phyloP scores from a whole-genome alignment of 1,140 invertebrate genomes.

The Brachystomella parvula region DNA sequence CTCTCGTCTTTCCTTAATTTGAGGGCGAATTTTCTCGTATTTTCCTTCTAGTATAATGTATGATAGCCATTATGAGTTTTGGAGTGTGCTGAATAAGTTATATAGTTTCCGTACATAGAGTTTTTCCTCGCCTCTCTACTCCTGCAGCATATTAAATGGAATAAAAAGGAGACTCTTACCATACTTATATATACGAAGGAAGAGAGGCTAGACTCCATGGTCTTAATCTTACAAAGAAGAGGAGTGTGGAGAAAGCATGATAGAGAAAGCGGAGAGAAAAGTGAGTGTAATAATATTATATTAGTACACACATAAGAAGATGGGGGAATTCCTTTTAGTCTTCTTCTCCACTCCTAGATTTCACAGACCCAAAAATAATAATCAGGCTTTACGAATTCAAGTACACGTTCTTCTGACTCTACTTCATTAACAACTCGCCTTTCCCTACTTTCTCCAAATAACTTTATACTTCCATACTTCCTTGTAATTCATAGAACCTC shows the following conservation, averaged over 20 bases:
- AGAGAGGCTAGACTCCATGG: background rate
- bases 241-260: background rate
- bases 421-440: slow-evolving; percentile 36
- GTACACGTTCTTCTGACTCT: slow-evolving; percentile 24
- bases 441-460: slow-evolving; percentile 25
- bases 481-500: background rate
- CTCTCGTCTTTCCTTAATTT: slow-evolving; percentile 7
- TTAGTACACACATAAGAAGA: background rate
- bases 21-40: background rate
- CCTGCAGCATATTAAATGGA: slow-evolving; percentile 2
- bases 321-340: slow-evolving; percentile 7
- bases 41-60: slow-evolving; percentile 1
- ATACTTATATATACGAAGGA: background rate
- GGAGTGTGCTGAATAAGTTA: slow-evolving; percentile 12
- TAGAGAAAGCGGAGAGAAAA: background rate
- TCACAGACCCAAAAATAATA: slow-evolving; percentile 10
- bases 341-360: background rate
- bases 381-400: slow-evolving; percentile 37
- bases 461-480: slow-evolving; percentile 1
- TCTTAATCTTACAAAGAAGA: background rate
- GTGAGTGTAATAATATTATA: slow-evolving; percentile 3
- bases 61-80: slow-evolving; percentile 4
- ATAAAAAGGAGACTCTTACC: background rate
- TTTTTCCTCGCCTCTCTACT: background rate
- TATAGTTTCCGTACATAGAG: slow-evolving; percentile 4